phyloP scores from a whole-genome alignment of 2,888 invertebrate species.

The Drosophila mimetica region DNA sequence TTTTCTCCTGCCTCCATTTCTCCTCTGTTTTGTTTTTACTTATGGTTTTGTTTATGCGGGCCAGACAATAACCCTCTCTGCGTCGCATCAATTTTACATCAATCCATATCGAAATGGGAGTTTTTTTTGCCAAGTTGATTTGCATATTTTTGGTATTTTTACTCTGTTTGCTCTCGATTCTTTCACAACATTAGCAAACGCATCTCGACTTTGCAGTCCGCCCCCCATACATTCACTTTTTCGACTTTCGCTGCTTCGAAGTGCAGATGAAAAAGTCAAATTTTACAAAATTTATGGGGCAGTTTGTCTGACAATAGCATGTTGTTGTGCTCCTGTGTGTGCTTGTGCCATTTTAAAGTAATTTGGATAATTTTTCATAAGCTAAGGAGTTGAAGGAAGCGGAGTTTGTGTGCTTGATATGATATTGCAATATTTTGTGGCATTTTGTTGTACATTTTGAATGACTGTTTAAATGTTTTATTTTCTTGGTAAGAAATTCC shows the following conservation, averaged over 20 bases:
- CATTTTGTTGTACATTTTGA: not conserved
- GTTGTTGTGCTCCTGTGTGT: not conserved
- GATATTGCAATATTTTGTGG: conserved; percentile 3
- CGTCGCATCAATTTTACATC: conserved; percentile 76
- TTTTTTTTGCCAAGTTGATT: conserved; percentile 55
- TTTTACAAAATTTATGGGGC: conserved; percentile 7
- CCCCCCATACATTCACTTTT: not conserved
- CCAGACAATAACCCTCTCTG: conserved; percentile 78
- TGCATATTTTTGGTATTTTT: conserved; percentile 63
- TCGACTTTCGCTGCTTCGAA: conserved; percentile 3
- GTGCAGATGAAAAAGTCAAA: conserved; percentile 19
- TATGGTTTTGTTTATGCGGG: conserved; percentile 61
- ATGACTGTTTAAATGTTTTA: not conserved
- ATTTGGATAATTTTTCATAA: conserved; percentile 8
- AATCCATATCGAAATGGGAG: conserved; percentile 63
- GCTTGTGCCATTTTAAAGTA: conserved; percentile 9
- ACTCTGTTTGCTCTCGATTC: conserved; percentile 52
- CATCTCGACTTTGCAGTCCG: conserved; percentile 38
- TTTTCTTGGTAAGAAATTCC: not conserved
- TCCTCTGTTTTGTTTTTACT: conserved; percentile 48
- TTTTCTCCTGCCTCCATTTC: conserved; percentile 37
- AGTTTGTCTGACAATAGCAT: conserved; percentile 14
- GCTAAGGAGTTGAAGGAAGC: not conserved
- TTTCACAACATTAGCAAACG: conserved; percentile 64
- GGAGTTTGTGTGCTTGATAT: conserved; percentile 1